These are phyloP conservation scores for Cacatua alba DNA, from an alignment of 2,113 vertebrate species.

Conservation along the genomic window DNA sequence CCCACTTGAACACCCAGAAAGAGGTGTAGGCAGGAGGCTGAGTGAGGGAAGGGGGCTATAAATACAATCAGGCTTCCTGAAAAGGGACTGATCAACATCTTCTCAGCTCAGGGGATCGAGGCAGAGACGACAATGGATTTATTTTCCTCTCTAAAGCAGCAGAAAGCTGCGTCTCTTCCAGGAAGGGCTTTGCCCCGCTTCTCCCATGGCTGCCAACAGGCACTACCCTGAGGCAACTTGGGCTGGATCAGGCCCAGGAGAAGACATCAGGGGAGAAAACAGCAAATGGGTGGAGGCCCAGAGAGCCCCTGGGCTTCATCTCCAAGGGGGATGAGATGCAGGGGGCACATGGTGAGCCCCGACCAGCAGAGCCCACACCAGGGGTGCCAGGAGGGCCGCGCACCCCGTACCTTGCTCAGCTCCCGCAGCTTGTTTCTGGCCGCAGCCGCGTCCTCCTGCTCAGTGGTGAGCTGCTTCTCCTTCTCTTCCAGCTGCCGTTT, in stretches of 20 bases:
- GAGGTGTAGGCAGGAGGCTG: background rate
- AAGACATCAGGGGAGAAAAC: background rate
- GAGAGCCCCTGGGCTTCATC: background rate
- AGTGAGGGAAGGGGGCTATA: background rate
- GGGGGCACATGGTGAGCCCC: background rate
- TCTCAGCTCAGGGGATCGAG: background rate
- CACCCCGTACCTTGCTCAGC: constrained; percentile 82
- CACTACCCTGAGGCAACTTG: fast-evolving
- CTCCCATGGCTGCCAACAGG: background rate
- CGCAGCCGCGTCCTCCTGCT: constrained; percentile 84
- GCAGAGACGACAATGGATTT: background rate
- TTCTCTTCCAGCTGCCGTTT: constrained; percentile 93
- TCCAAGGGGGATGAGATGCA: background rate
- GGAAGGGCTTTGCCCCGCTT: background rate
- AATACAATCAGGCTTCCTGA: background rate
- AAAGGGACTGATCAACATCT: background rate
- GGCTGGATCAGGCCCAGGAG: background rate
- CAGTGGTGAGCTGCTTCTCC: constrained; percentile 85
- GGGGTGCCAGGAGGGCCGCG: fast-evolving
- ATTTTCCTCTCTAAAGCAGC: background rate
- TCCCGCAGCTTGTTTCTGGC: constrained; percentile 87
- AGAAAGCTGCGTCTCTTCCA: background rate
- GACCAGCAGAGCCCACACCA: fast-evolving
- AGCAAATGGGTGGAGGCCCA: background rate
- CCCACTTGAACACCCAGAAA: background rate